Evolutionary conservation across 2,113 vertebrate species (phyloP), one percentile per base, ranked within the genome.

Genomic region (Cardinalis cardinalis): DNA sequence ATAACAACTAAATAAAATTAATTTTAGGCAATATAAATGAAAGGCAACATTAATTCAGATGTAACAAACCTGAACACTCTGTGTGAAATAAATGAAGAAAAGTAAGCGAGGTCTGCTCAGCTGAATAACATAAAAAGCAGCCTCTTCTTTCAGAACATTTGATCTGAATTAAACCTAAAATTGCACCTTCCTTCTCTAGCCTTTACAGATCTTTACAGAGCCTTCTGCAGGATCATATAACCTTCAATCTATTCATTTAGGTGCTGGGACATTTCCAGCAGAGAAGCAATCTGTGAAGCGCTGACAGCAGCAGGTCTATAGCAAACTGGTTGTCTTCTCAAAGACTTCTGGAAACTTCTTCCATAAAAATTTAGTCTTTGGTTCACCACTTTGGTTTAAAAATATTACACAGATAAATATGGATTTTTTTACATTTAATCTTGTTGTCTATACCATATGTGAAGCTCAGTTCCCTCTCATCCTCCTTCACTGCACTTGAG

Each of bases 81-180:
- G 10, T 49, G 40, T 49, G 43, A 82, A 92, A 89, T 41, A 79
- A 85, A 80, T 63, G 46, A 68, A 69, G 75, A 56, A 61, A 84
- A 73, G 51, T 26, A 74, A 80, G 53, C 18, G 71, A 93, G 34
- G 41, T 84, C 51, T 72, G 61, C 44, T 83, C 36, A 83, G 71
- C 23, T 44, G 31, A 36, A 6, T 29, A 82, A 79, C 10, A 51
- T 55, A 76, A 92, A 94, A 87, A 41, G 17, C 41, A 90, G 51
- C 25, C 19, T 73, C 55, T 84, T 63, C 51, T 84, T 63, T 75
- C 53, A 60, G 28, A 88, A 72, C 6, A 9, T 58, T 66, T 85
- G 38, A 89, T 70, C 32, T 66, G 66, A 85, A 85, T 79, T 86
- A 88, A 93, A 68, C 25, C 43, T 63, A 85, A 82, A 85, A 85